A percentile compares a stretch with the other conserved stretches of the same genome.
Evolutionary conservation across 2,797 vertebrate species (phyloP).

Genomic region (Scolopax rusticola): DNA sequence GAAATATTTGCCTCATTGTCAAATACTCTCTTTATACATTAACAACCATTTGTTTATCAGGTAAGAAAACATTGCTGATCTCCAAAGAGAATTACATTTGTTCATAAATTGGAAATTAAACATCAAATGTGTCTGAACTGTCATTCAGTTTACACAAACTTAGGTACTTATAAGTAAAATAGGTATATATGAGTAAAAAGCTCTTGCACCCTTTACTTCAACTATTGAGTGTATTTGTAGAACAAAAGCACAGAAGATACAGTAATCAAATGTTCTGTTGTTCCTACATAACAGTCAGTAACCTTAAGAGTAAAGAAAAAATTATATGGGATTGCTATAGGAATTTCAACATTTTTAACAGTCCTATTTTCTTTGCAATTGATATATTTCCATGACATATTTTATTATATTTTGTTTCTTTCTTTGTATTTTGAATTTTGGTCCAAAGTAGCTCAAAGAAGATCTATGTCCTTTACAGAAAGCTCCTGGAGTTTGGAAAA

Average conservation of each 20-base stretch:
- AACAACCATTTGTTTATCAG: not conserved
- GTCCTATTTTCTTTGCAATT: not conserved
- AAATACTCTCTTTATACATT: not conserved
- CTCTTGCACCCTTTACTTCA: not conserved
- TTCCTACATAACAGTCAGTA: not conserved
- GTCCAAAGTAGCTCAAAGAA: not conserved
- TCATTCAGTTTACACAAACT: not conserved
- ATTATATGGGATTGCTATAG: not conserved
- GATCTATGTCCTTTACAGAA: not conserved
- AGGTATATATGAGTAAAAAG: not conserved
- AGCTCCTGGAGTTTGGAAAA: not conserved
- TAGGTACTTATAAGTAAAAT: not conserved
- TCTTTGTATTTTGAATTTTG: not conserved
- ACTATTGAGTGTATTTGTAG: not conserved
- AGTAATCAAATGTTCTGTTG: not conserved
- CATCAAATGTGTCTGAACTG: not conserved
- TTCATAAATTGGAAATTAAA: not conserved
- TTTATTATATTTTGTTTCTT: not conserved
- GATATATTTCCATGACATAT: not conserved
- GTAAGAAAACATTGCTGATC: not conserved
- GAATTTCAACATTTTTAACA: not conserved
- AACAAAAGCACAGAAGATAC: not conserved
- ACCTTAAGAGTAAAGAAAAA: not conserved
- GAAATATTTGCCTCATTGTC: not conserved
- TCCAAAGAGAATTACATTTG: not conserved